Conservation (phyloP, 1,140 invertebrate genomes). For the Aphaenogaster rudis region DNA sequence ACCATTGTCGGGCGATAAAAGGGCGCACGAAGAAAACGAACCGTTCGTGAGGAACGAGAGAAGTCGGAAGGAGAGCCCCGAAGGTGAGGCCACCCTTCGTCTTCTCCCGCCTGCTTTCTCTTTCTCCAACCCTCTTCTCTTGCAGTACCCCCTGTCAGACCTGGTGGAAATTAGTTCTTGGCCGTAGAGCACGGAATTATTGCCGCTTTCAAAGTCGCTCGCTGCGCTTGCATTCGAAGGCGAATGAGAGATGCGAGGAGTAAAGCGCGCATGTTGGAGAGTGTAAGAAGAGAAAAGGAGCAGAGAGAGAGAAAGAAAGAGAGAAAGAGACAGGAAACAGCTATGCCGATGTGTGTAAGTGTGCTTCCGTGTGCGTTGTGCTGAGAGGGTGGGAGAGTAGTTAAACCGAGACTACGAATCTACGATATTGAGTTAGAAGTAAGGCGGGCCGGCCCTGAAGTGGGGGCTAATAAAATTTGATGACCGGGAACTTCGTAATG, state of each 20-base stretch:
- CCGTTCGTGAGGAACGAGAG: conserved; percentile 33
- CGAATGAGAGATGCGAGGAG: conserved; percentile 61
- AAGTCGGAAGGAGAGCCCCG: background rate
- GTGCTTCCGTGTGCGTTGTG: conserved; percentile 60
- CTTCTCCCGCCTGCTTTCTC: conserved; percentile 34
- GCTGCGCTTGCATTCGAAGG: conserved; percentile 67
- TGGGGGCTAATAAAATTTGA: conserved; percentile 85
- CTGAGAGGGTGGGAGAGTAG: conserved; percentile 67
- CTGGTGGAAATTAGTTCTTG: conserved; percentile 79
- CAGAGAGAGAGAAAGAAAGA: conserved; percentile 8
- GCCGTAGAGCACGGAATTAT: conserved; percentile 78
- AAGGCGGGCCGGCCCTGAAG: conserved; percentile 78
- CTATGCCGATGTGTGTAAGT: conserved; percentile 24
- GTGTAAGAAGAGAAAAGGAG: conserved; percentile 36
- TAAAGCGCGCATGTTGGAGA: conserved; percentile 51
- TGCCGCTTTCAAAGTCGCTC: conserved; percentile 79
- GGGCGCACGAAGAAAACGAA: conserved; percentile 70
- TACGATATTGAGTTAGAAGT: conserved; percentile 85
- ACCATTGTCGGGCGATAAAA: conserved; percentile 73
- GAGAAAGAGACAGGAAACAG: background rate
- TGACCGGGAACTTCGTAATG: conserved; percentile 85
- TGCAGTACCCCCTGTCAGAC: conserved; percentile 46
- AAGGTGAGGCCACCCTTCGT: conserved; percentile 58
- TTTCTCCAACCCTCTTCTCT: background rate
- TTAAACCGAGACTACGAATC: conserved; percentile 79